phyloP scores from a whole-genome alignment of 2,797 vertebrate species.

The Squalus acanthias region DNA sequence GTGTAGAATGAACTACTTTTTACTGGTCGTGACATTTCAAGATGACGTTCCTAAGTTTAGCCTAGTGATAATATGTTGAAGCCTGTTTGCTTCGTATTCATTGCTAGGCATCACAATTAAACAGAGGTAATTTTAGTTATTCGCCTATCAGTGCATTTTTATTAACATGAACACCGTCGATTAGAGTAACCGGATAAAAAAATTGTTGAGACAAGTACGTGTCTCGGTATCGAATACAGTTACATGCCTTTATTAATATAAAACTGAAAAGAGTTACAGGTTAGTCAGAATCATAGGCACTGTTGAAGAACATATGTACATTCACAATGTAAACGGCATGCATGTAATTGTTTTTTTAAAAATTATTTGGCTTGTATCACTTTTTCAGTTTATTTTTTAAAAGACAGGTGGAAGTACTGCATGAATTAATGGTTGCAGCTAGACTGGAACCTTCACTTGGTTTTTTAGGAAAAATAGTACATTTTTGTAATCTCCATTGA shows the following conservation, averaged over 20 bases:
- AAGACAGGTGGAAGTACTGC: not conserved
- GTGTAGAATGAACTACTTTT: not conserved
- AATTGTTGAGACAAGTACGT: not conserved
- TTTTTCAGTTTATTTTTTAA: not conserved
- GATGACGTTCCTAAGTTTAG: not conserved
- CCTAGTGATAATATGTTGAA: not conserved
- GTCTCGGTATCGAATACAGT: not conserved
- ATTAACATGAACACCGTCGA: not conserved
- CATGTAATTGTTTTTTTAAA: not conserved
- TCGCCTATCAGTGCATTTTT: too few relatives aligned
- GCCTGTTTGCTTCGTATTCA: not conserved
- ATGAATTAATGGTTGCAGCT: not conserved
- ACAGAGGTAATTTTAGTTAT: not conserved
- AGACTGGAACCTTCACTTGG: not conserved
- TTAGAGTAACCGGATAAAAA: not conserved
- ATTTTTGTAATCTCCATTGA: not conserved
- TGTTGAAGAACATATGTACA: not conserved
- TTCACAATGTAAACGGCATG: not conserved
- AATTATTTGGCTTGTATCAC: not conserved
- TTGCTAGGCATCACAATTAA: not conserved
- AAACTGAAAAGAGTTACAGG: not conserved
- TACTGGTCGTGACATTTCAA: not conserved
- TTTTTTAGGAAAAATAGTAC: not conserved
- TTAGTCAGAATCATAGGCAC: not conserved
- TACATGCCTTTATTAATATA: not conserved